Conservation (phyloP, 2,113 vertebrate genomes). For the Lontra canadensis region DNA sequence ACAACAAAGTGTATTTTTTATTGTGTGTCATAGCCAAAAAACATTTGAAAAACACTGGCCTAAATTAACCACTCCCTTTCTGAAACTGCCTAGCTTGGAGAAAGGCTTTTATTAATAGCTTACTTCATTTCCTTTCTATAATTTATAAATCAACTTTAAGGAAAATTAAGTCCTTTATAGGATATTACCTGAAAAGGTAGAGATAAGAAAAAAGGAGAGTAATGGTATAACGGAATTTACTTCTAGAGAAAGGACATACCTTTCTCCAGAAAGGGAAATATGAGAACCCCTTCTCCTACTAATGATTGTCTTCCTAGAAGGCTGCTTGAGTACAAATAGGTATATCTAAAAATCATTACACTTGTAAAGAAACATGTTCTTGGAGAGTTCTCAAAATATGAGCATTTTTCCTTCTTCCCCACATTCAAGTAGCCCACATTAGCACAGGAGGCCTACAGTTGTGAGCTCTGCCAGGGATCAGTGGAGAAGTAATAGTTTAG, state of each 20-base stretch:
- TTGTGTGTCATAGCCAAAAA: not conserved
- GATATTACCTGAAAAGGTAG: not conserved
- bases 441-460: not conserved
- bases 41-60: not conserved
- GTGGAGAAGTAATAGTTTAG: not conserved
- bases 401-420: not conserved
- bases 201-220: not conserved
- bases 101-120: conserved; percentile 13
- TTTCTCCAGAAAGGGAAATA: not conserved
- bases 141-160: not conserved
- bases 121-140: not conserved
- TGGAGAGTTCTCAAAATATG: not conserved
- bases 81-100: not conserved
- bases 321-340: not conserved
- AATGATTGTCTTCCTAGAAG: not conserved
- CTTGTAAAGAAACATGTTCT: not conserved
- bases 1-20: not conserved
- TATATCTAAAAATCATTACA: not conserved
- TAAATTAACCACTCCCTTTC: not conserved
- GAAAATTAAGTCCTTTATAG: not conserved
- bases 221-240: not conserved
- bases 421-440: not conserved
- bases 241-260: not conserved
- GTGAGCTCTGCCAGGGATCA: not conserved
- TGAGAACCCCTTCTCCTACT: not conserved